phyloP scores from a whole-genome alignment of 2,797 vertebrate genomes.

The Acanthurus tractus region DNA sequence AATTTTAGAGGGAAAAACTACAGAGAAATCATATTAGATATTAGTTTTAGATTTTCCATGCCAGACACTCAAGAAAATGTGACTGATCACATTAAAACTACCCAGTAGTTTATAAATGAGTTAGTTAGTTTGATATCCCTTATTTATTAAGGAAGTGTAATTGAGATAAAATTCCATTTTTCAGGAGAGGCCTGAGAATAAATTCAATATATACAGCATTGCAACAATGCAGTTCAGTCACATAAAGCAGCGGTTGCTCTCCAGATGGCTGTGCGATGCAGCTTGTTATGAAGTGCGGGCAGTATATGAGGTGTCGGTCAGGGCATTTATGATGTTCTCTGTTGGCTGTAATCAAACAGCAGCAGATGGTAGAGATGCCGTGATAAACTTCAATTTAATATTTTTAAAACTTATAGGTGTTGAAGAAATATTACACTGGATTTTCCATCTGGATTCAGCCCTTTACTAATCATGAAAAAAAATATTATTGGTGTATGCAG shows the following conservation, averaged over 20 bases:
- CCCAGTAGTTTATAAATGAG: too few species aligned
- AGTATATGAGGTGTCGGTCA: background rate
- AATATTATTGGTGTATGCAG: too few species aligned
- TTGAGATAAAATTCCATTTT: background rate
- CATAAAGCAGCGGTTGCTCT: background rate
- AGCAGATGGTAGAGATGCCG: conserved; percentile 21
- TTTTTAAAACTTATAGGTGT: background rate
- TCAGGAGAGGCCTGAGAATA: background rate
- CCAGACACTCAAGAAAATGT: background rate
- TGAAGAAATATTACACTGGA: background rate
- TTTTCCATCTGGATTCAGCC: conserved; percentile 6
- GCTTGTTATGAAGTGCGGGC: background rate
- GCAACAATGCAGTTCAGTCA: background rate
- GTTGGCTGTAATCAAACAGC: conserved; percentile 26
- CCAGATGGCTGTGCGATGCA: background rate
- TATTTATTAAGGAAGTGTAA: background rate
- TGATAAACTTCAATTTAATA: background rate
- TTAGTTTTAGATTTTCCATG: background rate
- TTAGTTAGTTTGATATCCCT: too few species aligned
- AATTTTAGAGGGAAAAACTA: background rate
- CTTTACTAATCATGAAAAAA: background rate
- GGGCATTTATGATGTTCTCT: conserved; percentile 2
- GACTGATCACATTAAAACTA: too few species aligned
- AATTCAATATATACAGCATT: background rate
- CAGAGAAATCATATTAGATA: background rate